Conservation (phyloP, 2,113 vertebrate species). For the Gavialis gangeticus region DNA sequence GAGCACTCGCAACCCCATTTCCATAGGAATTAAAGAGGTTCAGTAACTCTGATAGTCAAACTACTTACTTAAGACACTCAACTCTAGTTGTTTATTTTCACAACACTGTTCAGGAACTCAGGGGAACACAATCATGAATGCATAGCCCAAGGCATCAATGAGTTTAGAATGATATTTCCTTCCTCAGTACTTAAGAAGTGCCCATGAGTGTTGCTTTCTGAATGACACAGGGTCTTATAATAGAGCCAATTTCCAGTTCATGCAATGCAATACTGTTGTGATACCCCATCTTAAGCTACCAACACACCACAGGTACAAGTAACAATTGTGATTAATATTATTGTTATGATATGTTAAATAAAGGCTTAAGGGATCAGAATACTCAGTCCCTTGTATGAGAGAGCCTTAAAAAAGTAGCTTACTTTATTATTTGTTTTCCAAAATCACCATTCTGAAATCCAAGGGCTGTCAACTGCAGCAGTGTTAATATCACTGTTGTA, state of each 20-base stretch:
- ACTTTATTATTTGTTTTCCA: background rate
- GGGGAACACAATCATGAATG: too few species aligned
- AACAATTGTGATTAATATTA: background rate
- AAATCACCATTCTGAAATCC: background rate
- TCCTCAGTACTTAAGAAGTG: too few species aligned
- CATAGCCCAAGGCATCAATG: too few species aligned
- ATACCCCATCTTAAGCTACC: too few species aligned
- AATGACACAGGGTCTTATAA: too few species aligned
- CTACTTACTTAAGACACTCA: background rate
- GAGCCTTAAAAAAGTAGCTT: background rate
- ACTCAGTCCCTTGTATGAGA: background rate
- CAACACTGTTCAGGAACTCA: too few species aligned
- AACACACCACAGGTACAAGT: too few species aligned
- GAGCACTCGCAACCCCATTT: background rate
- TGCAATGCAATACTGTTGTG: too few species aligned
- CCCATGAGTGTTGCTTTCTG: too few species aligned
- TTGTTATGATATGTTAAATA: background rate
- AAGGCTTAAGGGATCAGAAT: background rate
- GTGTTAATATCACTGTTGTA: background rate
- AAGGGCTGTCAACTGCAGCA: background rate
- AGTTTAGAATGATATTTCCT: too few species aligned
- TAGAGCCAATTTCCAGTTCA: too few species aligned
- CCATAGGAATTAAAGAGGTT: background rate
- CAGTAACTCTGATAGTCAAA: background rate
- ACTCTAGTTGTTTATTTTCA: background rate